Base-by-base conservation (phyloP, 2,888 invertebrate species). In the Bedellia somnulentella region DNA sequence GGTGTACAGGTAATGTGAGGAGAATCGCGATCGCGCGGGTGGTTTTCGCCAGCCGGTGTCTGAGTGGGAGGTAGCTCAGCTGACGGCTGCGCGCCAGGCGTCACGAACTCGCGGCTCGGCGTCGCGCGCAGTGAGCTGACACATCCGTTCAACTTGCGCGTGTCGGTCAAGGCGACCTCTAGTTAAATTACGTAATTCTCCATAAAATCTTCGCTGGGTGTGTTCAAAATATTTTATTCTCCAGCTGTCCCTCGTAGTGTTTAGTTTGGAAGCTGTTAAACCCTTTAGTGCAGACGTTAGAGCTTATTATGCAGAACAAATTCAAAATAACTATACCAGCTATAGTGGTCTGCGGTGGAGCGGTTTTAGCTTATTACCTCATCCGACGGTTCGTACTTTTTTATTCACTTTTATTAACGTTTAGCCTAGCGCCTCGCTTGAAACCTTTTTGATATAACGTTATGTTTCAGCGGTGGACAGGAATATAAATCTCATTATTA, bases 111-210 rank as follows among this genome's bases (percentile, higher is more conserved):
- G 13, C 16, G 24, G 46, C 49, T 52, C 55, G n/a, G n/a, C n/a
- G n/a, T n/a, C n/a, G 57, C 70, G 73, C 75, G 75, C 73, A 70
- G 70, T 67, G 59, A 62, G 63, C 64, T 64, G 64, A 67, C 62
- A 66, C 61, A 64, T 67, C 64, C 62, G 63, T 57, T 57, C 54
- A 70, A 68, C 70, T 67, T 73, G 75, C 73, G 75, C 73, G 67
- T 58, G 51, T 63, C 59, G 62, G 63, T 61, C 64, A 60, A 64
- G 62, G 67, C 71, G 71, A 71, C 68, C 67, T 71, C 70, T 68
- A 49, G 53, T 48, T 46, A 58, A 63, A 68, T 73, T 75, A 75
- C 75, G 71, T 75, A 75, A 75, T 68, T 68, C 57, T 59, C 48
- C 52, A 53, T 48, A 61, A 58, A 57, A 56, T 50, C 49, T 42